Conservation (phyloP, 64 coral and sea anemone genomes). For the Stichodactyla mertensii region DNA sequence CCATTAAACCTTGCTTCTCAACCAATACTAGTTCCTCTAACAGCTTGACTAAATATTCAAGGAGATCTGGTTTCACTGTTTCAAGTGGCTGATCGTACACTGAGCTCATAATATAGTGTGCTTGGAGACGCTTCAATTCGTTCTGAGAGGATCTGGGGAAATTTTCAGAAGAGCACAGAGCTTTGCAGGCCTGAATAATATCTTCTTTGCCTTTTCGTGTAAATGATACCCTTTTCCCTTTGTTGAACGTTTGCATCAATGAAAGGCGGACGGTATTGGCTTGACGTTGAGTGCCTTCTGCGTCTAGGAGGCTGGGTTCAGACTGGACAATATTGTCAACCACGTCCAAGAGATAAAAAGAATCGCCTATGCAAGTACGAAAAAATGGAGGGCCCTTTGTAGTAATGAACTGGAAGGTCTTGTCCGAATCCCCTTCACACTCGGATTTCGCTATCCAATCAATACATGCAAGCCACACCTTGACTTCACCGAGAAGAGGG, state of each 20-base stretch:
- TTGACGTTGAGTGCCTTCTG: conserved; percentile 27
- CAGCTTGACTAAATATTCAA: conserved; percentile 50
- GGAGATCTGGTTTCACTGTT: conserved; percentile 16
- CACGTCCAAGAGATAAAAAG: conserved; percentile 52
- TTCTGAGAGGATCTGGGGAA: conserved; percentile 48
- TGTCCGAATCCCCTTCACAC: conserved; percentile 31
- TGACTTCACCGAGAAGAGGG: conserved; percentile 64
- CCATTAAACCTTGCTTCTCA: conserved; percentile 27
- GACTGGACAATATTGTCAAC: conserved; percentile 56
- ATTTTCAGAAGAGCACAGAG: conserved; percentile 40
- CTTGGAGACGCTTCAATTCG: conserved; percentile 65
- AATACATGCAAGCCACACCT: conserved; percentile 57
- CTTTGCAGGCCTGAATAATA: conserved; percentile 46
- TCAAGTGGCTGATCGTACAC: conserved; percentile 13
- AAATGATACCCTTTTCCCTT: background rate
- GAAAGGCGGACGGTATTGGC: conserved; percentile 29
- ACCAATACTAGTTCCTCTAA: conserved; percentile 51
- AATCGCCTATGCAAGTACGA: conserved; percentile 47
- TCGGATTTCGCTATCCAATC: conserved; percentile 47
- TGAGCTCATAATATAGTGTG: conserved; percentile 53
- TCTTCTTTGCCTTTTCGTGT: conserved; percentile 19
- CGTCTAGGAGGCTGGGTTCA: conserved; percentile 15
- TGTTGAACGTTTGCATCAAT: conserved; percentile 38
- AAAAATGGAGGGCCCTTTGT: conserved; percentile 48
- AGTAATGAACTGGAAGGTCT: conserved; percentile 36